Base-by-base conservation (phyloP, 1,140 invertebrate genomes). In the Drosophila pseudoobscura region DNA sequence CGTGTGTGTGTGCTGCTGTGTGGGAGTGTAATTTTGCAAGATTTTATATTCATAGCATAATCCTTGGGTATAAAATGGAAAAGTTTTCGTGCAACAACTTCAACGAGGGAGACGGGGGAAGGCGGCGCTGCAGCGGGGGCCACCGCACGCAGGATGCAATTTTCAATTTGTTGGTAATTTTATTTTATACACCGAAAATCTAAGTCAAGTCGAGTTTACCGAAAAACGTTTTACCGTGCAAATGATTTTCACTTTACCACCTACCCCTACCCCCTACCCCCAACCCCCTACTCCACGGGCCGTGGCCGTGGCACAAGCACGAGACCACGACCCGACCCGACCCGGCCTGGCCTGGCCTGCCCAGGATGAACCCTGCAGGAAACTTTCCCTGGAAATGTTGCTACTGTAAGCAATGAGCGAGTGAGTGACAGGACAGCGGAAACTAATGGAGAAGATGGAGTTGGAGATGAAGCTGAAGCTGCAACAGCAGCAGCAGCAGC, bases 101-200 rank as follows among this genome's bases (percentile, higher is more conserved):
- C 47, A 65, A 62, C 29, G 57, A 31, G 54, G 58, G 47, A 9
- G 45, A 0, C 49, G 15, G 13, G 31, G 45, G 0, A 56, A 29
- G 59, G 53, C 20, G 31, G 17, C 26, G 26, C 15, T 47, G 51
- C 69, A 66, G 17, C 66, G 52, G 35, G 22, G 31, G 55, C 46
- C 57, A 54, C 39, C 64, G 75, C 82, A 85, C 82, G 82, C 82
- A 85, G 82, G 82, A 85, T 85, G 82, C 82, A 85, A 85, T 85
- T 85, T 85, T 85, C 82, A 85, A 85, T 85, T 85, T 85, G 82
- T 85, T 87, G 82, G 82, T 85, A 87, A 85, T 85, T 85, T 85
- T 85, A 85, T 85, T 85, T 85, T 82, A 87, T 85, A 87, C 82
- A 82, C 82, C 69, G 69, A 85, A 39, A 88, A 85, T 85, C 83